A percentile compares a stretch with the other conserved stretches of the same genome.
Evolutionary conservation across 2,113 vertebrate species (phyloP).

Genomic region (Notechis scutatus): DNA sequence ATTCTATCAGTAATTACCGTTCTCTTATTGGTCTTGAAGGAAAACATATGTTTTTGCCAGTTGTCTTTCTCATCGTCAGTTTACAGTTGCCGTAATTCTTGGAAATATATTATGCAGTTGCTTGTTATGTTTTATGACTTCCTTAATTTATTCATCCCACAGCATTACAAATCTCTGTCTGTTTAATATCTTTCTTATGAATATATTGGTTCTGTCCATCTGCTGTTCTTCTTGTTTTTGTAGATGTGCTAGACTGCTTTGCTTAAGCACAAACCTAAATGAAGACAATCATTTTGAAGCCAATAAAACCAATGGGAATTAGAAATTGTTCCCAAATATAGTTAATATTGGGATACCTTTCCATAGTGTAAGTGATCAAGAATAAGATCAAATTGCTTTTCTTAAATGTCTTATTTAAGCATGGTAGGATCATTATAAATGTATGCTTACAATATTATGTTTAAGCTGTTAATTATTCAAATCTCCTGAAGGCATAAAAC

Average conservation of each 20-base stretch:
- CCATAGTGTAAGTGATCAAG: not conserved
- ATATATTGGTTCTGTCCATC: constrained; percentile 18
- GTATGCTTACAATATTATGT: not conserved
- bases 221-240: constrained; percentile 11
- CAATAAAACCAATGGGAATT: not conserved
- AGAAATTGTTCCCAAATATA: not conserved
- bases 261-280: not conserved
- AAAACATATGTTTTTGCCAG: constrained; percentile 42
- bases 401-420: not conserved
- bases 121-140: constrained; percentile 24
- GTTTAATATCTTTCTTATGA: constrained; percentile 24
- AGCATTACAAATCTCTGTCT: constrained; percentile 19
- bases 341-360: not conserved
- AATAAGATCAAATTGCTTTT: not conserved
- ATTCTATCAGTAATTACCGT: constrained; percentile 31
- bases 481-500: not conserved
- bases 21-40: constrained; percentile 43
- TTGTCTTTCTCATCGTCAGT: constrained; percentile 32
- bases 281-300: not conserved
- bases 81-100: constrained; percentile 18
- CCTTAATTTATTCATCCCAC: constrained; percentile 24
- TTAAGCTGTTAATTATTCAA: not conserved
- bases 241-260: not conserved
- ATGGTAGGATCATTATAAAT: not conserved
- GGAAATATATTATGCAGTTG: constrained; percentile 17